Percentiles rank a stretch among this genome's conserved stretches.
These are phyloP conservation scores for Corydoras maculifer DNA, from an alignment of 2,113 vertebrate species.

Conservation along the genomic window DNA sequence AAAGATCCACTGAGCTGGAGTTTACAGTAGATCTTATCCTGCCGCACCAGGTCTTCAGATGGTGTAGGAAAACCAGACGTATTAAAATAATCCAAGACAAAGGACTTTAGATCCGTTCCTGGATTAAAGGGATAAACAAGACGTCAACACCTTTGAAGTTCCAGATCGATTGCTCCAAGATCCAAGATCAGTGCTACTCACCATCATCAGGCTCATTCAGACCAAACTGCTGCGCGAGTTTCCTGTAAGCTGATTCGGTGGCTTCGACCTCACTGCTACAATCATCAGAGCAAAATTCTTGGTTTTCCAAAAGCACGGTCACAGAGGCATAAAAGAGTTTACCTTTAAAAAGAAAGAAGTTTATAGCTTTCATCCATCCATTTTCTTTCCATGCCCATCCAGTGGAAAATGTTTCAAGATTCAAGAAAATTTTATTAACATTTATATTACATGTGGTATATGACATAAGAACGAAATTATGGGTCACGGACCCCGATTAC, in stretches of 20 bases:
- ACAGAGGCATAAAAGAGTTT: not conserved
- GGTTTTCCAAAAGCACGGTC: conserved; percentile 13
- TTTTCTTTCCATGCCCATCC: no score
- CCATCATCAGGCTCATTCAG: not conserved
- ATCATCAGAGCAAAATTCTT: conserved; percentile 12
- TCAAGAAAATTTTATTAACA: no score
- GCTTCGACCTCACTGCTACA: conserved; percentile 12
- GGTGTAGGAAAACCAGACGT: conserved; percentile 18
- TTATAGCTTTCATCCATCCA: no score
- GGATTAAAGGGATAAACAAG: not conserved
- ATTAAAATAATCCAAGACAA: conserved; percentile 27
- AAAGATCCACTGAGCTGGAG: conserved; percentile 38
- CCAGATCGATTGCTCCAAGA: no score
- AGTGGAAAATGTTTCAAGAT: no score
- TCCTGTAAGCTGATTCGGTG: conserved; percentile 29
- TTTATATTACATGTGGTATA: no score
- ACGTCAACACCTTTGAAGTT: not conserved
- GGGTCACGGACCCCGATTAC: no score
- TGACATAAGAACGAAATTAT: no score
- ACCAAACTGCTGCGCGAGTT: conserved; percentile 21
- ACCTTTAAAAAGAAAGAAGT: not conserved
- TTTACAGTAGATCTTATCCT: conserved; percentile 26
- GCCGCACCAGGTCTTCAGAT: not conserved
- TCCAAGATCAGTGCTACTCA: not conserved
- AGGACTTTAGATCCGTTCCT: conserved; percentile 19